phyloP scores from a whole-genome alignment of 1,140 invertebrate genomes.

The Aphis craccivora region DNA sequence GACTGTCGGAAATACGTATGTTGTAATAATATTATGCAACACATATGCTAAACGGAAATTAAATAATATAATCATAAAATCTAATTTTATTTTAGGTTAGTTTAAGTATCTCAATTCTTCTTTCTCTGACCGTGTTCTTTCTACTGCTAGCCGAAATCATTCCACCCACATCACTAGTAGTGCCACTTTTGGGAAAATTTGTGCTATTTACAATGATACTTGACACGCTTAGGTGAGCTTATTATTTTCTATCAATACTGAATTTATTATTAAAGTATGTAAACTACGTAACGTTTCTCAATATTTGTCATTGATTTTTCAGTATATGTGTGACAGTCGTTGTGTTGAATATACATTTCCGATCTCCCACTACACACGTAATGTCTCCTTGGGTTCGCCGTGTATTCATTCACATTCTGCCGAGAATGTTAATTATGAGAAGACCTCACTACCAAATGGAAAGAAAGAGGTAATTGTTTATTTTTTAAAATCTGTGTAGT shows the following conservation, averaged over 20 bases:
- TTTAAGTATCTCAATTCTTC: conserved; percentile 97
- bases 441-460: conserved; percentile 83
- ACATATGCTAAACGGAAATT: neutral
- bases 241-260: neutral
- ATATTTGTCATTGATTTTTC: conserved; percentile 66
- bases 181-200: conserved; percentile 98
- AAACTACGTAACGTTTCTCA: conserved; percentile 61
- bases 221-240: conserved; percentile 89
- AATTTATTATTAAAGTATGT: neutral
- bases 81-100: conserved; percentile 73
- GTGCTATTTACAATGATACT: conserved; percentile 99
- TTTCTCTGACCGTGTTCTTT: conserved; percentile 99
- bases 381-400: conserved; percentile 94
- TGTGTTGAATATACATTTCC: conserved; percentile 95
- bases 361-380: conserved; percentile 91
- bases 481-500: neutral
- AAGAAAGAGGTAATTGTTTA: conserved; percentile 70
- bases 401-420: conserved; percentile 91
- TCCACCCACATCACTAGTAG: conserved; percentile 96
- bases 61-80: neutral
- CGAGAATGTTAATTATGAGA: conserved; percentile 82
- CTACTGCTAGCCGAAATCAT: conserved; percentile 97
- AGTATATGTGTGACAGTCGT: conserved; percentile 98
- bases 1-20: neutral
- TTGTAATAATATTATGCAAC: neutral